Base-by-base conservation (phyloP, 2,888 invertebrate genomes). In the Conops quadrifasciatus region DNA sequence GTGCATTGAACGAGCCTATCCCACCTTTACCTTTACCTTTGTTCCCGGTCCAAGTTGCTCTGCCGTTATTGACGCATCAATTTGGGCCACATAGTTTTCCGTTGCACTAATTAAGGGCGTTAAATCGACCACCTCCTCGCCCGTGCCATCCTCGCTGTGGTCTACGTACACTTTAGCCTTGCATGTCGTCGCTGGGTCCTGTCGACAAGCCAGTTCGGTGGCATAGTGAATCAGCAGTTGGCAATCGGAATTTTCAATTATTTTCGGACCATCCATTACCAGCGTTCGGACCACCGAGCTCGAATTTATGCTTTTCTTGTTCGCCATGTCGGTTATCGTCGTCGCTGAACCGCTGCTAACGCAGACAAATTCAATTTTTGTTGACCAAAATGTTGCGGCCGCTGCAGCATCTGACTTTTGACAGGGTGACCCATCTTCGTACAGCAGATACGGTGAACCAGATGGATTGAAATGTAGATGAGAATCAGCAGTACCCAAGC, bases 311-410 rank as follows among this genome's bases (percentile, higher is more conserved):
- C 36, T 36, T 36, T 36, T 36, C 36, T 36, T 36, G 66, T 63
- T 43, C 70, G 36, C 66, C 67, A 26, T 70, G 66, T 59, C 72
- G 70, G 67, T 77, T 77, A 76, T 78, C 78, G 75, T 79, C 0
- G 2, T 81, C 24, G 81, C 79, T 47, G 36, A 36, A 16, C 77
- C 78, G 75, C 79, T 81, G 77, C 80, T 79, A 63, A 82, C 80
- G 73, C 86, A 86, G 72, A 84, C 81, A 79, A 86, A 86, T 79
- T 86, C 86, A 77, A 86, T 86, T 85, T 82, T 84, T 65, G 86
- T 86, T 66, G 84, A 82, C 84, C 85, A 85, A 51, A 74, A 80
- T 59, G 77, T 75, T 21, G 60, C 72, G 72, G 75, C 73, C 45
- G 62, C 58, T 15, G 49, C 77, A 28, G 67, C 36, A 45, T 45